These are phyloP conservation scores for Blomia tropicalis DNA, from an alignment of 2,888 invertebrate genomes.

Conservation along the genomic window DNA sequence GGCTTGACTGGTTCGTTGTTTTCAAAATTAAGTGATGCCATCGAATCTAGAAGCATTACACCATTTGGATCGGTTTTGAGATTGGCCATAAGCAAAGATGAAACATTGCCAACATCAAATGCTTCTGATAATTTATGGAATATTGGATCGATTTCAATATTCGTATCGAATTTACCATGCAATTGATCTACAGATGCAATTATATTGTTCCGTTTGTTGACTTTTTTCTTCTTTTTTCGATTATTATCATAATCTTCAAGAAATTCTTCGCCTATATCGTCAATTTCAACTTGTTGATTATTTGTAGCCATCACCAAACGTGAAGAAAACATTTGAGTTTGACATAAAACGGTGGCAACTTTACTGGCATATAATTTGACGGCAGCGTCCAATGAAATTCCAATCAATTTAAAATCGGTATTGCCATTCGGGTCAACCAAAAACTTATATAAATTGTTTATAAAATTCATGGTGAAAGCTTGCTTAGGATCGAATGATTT, in stretches of 20 bases:
- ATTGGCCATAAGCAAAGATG: conserved; percentile 24
- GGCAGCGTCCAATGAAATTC: conserved; percentile 69
- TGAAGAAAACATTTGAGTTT: conserved; percentile 34
- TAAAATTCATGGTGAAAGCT: conserved; percentile 69
- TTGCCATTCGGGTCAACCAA: conserved; percentile 45
- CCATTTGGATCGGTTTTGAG: conserved; percentile 8
- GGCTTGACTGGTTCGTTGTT: no score
- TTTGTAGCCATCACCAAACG: conserved; percentile 23
- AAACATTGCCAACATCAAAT: conserved; percentile 25
- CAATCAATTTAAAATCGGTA: conserved; percentile 42
- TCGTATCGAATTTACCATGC: conserved; percentile 21
- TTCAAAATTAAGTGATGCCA: conserved; percentile 15
- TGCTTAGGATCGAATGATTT: conserved; percentile 67
- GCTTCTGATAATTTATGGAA: conserved; percentile 22
- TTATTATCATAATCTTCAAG: conserved; percentile 7
- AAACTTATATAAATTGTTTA: conserved; percentile 65
- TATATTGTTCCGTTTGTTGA: conserved; percentile 12
- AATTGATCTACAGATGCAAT: conserved; percentile 19
- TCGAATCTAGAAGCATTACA: conserved; percentile 21
- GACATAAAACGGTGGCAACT: conserved; percentile 66
- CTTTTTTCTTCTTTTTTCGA: neutral
- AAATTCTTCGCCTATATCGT: conserved; percentile 11
- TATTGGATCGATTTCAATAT: conserved; percentile 23
- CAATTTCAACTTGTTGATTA: conserved; percentile 10
- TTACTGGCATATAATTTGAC: conserved; percentile 70